Percentiles rank a stretch among this genome's conserved stretches.
Conservation (phyloP, 2,888 invertebrate genomes). For the Erebia ligea region DNA sequence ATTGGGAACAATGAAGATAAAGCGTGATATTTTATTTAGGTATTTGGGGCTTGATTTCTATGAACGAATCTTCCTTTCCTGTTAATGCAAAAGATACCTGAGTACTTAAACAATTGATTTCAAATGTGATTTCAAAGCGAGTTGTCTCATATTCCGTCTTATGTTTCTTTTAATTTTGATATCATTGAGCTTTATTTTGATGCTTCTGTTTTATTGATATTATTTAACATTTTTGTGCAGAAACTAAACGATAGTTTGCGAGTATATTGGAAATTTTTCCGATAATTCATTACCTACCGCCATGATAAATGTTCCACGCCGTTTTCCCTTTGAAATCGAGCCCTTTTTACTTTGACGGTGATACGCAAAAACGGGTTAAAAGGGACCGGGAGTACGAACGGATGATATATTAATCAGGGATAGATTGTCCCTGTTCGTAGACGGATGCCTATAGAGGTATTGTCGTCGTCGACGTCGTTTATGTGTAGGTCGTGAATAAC, state of each 20-base stretch:
- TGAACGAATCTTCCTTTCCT: not conserved
- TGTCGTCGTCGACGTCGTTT: conserved; percentile 38
- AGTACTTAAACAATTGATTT: not conserved
- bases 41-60: not conserved
- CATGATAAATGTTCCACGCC: conserved; percentile 78
- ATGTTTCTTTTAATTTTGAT: too few species aligned
- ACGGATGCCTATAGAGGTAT: conserved; percentile 61
- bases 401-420: conserved; percentile 78
- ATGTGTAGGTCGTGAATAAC: conserved; percentile 37
- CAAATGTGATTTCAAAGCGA: too few species aligned
- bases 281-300: conserved; percentile 80
- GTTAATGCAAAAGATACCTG: not conserved
- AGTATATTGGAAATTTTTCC: conserved; percentile 70
- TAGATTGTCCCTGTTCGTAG: conserved; percentile 61
- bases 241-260: conserved; percentile 42
- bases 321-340: conserved; percentile 71
- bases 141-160: too few species aligned
- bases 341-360: conserved; percentile 80
- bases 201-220: conserved; percentile 15
- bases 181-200: not conserved
- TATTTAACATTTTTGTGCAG: conserved; percentile 22
- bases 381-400: conserved; percentile 67
- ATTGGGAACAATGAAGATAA: not conserved
- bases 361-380: conserved; percentile 79
- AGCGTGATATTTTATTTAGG: too few species aligned